Evolutionary conservation across 2,888 invertebrate species (phyloP), one percentile per base, ranked within the genome.

Genomic region (Phrixothrix hirtus): DNA sequence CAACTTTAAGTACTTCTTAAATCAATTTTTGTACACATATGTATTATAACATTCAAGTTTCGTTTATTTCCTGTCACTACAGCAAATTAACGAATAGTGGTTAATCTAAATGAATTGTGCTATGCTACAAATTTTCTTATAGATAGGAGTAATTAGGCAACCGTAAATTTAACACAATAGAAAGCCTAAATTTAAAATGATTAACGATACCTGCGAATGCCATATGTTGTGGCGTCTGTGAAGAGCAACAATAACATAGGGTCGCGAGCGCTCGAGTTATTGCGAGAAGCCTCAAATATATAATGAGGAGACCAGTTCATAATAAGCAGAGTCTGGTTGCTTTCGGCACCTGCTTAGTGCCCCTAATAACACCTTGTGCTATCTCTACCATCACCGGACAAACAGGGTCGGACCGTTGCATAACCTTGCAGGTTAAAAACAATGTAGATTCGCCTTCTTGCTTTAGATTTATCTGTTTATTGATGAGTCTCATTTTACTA

Each of bases 291-390:
- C 69, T 68, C 73, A 74, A 74, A 74, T 71, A 74, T 68, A 72
- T 75, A 75, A 75, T 74, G 72, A 71, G 66, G 50, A 64, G 63
- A 61, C 62, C 59, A 47, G 63, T 48, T 53, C 63, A 59, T 72
- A 71, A 74, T 72, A 72, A 73, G 69, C 69, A 67, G 69, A 59
- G 64, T 63, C 67, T 65, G 68, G 65, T 62, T 68, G 71, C 74
- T 75, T 74, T 75, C 75, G 74, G 73, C 75, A 75, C 75, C 75
- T 75, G 75, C 74, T 74, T 73, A 73, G 71, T 69, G 71, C 68
- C 56, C 68, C 69, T 74, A 74, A 75, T 74, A 74, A 75, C 74
- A 75, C 73, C 73, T 73, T 69, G 61, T 64, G 57, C 54, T 65
- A 64, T 62, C 59, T 37, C 39, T 30, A 37, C 32, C 47, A 60